These are phyloP conservation scores for Parauchenoglanis punctatus DNA, from an alignment of 2,797 vertebrate species.

Conservation along the genomic window DNA sequence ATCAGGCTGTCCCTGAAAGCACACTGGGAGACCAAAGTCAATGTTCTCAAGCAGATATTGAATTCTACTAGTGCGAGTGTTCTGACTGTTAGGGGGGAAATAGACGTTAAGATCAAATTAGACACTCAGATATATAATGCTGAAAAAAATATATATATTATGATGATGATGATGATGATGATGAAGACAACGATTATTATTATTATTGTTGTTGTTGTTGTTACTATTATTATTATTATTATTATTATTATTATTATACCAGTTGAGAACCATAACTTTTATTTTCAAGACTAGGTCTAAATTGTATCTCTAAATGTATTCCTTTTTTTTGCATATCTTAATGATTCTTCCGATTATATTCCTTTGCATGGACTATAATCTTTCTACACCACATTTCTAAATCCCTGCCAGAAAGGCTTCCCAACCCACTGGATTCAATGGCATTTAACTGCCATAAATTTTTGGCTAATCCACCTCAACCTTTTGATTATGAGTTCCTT, in stretches of 20 bases:
- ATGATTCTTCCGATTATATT: background rate
- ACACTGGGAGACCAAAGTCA: background rate
- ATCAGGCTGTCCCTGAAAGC: background rate
- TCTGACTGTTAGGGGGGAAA: background rate
- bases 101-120: background rate
- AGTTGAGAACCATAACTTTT: background rate
- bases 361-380: too few species aligned
- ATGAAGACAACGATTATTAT: background rate
- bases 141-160: background rate
- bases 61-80: background rate
- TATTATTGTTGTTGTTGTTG: background rate
- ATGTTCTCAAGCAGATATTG: background rate
- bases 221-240: background rate
- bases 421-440: slow-evolving; percentile 40
- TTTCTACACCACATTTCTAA: background rate
- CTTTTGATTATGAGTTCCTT: slow-evolving; percentile 47
- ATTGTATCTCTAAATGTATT: background rate
- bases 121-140: background rate
- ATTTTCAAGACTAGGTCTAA: background rate
- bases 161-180: background rate
- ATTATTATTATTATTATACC: background rate
- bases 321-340: background rate
- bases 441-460: slow-evolving; percentile 27
- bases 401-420: slow-evolving; percentile 25
- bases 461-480: slow-evolving; percentile 26